Conservation (phyloP, 2,888 invertebrate species). For the Drosophila falleni region DNA sequence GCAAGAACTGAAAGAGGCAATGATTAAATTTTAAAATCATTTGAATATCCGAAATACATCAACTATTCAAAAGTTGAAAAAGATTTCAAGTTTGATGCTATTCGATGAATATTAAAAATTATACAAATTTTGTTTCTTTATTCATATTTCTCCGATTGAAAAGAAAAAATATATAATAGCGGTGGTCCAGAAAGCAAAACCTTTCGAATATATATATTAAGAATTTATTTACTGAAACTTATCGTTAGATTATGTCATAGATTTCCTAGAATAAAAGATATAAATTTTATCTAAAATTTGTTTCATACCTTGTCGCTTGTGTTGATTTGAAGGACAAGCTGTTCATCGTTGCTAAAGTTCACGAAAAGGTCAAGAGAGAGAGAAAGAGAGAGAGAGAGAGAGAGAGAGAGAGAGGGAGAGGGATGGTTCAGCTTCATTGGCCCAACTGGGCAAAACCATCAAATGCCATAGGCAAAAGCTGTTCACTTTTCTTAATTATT, state of each 20-base stretch:
- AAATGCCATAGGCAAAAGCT: conserved; percentile 18
- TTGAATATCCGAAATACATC: neutral
- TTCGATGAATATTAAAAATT: neutral
- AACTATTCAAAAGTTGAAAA: neutral
- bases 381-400: neutral
- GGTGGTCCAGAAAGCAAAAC: too few species aligned
- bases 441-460: conserved; percentile 9
- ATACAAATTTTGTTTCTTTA: neutral
- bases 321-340: conserved; percentile 7
- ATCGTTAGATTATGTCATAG: too few species aligned
- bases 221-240: too few species aligned
- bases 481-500: conserved; percentile 54
- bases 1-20: neutral
- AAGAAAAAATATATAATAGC: too few species aligned
- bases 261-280: too few species aligned
- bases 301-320: neutral
- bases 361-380: neutral
- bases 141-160: too few species aligned
- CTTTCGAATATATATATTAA: too few species aligned
- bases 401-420: neutral
- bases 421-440: conserved; percentile 22
- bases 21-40: conserved; percentile 1
- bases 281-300: too few species aligned
- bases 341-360: neutral
- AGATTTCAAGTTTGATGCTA: neutral